These are phyloP conservation scores for Diplolepis rosae DNA, from an alignment of 2,888 invertebrate species.

Conservation along the genomic window DNA sequence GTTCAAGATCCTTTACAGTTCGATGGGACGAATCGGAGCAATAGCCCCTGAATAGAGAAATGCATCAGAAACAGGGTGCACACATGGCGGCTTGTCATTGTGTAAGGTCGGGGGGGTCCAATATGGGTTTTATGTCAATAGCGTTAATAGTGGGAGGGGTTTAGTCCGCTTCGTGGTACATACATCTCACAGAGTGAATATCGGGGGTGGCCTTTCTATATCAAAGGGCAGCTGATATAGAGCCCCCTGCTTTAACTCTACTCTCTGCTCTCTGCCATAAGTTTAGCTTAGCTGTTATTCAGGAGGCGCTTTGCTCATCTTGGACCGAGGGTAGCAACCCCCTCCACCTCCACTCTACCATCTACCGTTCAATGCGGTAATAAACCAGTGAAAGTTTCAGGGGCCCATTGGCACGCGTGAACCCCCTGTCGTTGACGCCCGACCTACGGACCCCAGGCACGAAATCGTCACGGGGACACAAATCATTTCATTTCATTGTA, in stretches of 20 bases:
- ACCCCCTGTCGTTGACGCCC: conserved; percentile 45
- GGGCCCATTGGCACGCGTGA: conserved; percentile 69
- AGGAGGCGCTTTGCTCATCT: conserved; percentile 41
- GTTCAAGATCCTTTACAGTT: conserved; percentile 8
- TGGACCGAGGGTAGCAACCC: conserved; percentile 44
- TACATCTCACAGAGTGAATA: conserved; percentile 46
- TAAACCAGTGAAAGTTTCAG: conserved; percentile 68
- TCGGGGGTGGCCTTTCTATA: conserved; percentile 65
- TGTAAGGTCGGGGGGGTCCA: conserved; percentile 54
- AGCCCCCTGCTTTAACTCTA: conserved; percentile 43
- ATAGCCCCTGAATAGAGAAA: conserved; percentile 10
- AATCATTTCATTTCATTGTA: conserved; percentile 66
- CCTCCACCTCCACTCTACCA: conserved; percentile 43
- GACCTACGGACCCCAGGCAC: conserved; percentile 52
- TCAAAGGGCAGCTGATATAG: conserved; percentile 68
- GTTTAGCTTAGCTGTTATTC: conserved; percentile 9
- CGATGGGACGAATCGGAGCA: conserved; percentile 16
- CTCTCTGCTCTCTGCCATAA: not conserved
- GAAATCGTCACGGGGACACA: conserved; percentile 66
- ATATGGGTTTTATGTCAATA: conserved; percentile 66
- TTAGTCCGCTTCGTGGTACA: conserved; percentile 41
- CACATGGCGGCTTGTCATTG: conserved; percentile 55
- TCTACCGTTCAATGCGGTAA: conserved; percentile 45
- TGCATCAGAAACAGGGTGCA: conserved; percentile 34
- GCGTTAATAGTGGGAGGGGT: conserved; percentile 69